A percentile compares a stretch with the other conserved stretches of the same genome.
Evolutionary conservation across 2,888 invertebrate species (phyloP).

Genomic region (Stramonita haemastoma): DNA sequence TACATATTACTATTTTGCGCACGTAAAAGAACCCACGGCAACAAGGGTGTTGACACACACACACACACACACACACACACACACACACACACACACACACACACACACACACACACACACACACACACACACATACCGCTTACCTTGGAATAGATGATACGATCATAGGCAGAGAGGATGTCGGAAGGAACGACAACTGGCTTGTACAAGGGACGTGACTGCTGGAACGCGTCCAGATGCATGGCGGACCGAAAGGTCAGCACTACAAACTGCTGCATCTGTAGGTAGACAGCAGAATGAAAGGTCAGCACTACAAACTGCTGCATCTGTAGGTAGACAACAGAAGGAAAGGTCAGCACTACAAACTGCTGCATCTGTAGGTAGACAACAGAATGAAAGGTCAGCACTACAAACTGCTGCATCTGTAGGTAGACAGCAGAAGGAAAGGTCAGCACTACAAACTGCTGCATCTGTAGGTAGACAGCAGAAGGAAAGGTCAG

Average conservation of each 20-base stretch:
- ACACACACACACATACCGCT: background rate
- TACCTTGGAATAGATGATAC: slow-evolving; percentile 39
- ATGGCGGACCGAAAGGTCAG: slow-evolving; percentile 19
- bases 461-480: too few relatives aligned
- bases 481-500: too few relatives aligned
- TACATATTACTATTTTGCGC: too few relatives aligned
- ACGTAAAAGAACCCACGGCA: too few relatives aligned
- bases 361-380: too few relatives aligned
- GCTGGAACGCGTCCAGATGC: slow-evolving; percentile 16
- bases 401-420: too few relatives aligned
- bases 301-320: too few relatives aligned
- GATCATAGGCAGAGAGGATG: slow-evolving; percentile 34
- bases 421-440: too few relatives aligned
- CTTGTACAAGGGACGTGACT: slow-evolving; percentile 28
- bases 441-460: too few relatives aligned
- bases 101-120: background rate
- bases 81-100: slow-evolving; percentile 17
- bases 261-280: slow-evolving; percentile 39
- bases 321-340: too few relatives aligned
- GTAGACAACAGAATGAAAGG: too few relatives aligned
- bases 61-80: slow-evolving; percentile 17
- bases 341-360: too few relatives aligned
- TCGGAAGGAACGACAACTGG: background rate
- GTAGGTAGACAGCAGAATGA: background rate
- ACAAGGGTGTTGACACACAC: background rate